Conservation (phyloP, 2,113 vertebrate genomes). For the Danionella cerebrum region DNA sequence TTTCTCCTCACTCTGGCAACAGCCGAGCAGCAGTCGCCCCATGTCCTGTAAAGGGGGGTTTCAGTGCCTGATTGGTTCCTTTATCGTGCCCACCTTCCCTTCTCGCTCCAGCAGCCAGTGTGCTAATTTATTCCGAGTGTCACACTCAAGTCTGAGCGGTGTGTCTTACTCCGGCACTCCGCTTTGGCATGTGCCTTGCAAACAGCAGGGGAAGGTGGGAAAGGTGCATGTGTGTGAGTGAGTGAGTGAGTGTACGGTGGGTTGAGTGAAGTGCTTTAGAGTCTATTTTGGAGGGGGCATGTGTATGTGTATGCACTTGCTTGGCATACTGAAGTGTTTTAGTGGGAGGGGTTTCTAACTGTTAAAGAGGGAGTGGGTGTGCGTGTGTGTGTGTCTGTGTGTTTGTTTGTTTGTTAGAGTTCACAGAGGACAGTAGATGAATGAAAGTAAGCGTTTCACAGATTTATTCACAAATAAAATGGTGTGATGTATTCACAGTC, state of each 20-base stretch:
- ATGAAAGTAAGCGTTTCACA: neutral
- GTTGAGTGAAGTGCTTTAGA: constrained; percentile 27
- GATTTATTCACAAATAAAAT: neutral
- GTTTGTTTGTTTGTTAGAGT: constrained; percentile 13
- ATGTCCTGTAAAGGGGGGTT: constrained; percentile 35
- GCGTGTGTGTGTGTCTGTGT: neutral
- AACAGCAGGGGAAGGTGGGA: constrained; percentile 39
- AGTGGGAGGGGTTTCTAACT: constrained; percentile 3
- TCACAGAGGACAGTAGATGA: neutral
- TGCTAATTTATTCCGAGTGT: constrained; percentile 46
- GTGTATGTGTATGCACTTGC: constrained; percentile 15
- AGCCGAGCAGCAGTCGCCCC: constrained; percentile 45
- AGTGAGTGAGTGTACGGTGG: constrained; percentile 5
- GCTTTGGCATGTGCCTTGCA: constrained; percentile 37
- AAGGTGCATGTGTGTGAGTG: constrained; percentile 32
- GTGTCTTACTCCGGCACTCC: constrained; percentile 33
- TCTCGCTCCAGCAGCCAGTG: constrained; percentile 40
- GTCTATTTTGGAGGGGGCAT: constrained; percentile 1
- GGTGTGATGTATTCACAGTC: neutral
- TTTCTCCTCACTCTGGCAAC: constrained; percentile 49
- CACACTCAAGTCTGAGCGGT: constrained; percentile 43
- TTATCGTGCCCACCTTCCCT: constrained; percentile 47
- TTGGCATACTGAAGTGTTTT: constrained; percentile 29
- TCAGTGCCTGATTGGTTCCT: constrained; percentile 58
- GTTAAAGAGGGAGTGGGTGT: too few species aligned